Base-by-base conservation (phyloP, 2,797 vertebrate species). In the Cryptoblepharus egeriae region DNA sequence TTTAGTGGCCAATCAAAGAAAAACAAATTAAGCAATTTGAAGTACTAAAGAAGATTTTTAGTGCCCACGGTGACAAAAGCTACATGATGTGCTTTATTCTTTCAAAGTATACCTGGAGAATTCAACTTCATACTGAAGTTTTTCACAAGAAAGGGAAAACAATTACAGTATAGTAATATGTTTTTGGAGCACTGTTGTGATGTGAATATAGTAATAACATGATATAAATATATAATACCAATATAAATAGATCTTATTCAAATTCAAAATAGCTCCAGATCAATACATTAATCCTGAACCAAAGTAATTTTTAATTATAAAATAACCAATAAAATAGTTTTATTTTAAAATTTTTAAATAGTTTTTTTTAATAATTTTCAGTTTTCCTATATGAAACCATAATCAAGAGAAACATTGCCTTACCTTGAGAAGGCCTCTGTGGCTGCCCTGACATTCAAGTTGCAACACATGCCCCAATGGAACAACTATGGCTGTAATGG, bases 1-100 rank as follows among this genome's bases (percentile, higher is more conserved):
- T 93, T 91, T 93, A 94, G 87, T 90, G 82, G 74, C 79, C 83
- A 93, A 88, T 93, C 87, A 95, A 92, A 91, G 91, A 80, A 93
- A 94, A 95, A 93, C 70, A 92, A 81, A 92, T 90, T 77, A 89
- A 68, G 82, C 82, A 90, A 93, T 93, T 92, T 91, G 89, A 93
- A 93, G 75, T 35, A 80, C 89, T 92, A 87, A 75, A 93, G 55
- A 26, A 86, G 16, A 81, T 85, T 74, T 77, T 67, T 86, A 88
- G 35, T 88, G 68, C 11, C 30, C 35, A 75, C 49, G 75, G 49
- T 61, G 8, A 77, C 65, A 84, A 79, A 90, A 90, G 39, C 77
- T 86, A 74, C 12, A 79, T 15, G 74, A 90, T 87, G 69, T 42
- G 79, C 1, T 70, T 75, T 64, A 75, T 90, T 93, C 86, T 30